These are phyloP conservation scores for Hippopotamyrus pictus DNA, from an alignment of 2,797 vertebrate genomes.

Conservation along the genomic window DNA sequence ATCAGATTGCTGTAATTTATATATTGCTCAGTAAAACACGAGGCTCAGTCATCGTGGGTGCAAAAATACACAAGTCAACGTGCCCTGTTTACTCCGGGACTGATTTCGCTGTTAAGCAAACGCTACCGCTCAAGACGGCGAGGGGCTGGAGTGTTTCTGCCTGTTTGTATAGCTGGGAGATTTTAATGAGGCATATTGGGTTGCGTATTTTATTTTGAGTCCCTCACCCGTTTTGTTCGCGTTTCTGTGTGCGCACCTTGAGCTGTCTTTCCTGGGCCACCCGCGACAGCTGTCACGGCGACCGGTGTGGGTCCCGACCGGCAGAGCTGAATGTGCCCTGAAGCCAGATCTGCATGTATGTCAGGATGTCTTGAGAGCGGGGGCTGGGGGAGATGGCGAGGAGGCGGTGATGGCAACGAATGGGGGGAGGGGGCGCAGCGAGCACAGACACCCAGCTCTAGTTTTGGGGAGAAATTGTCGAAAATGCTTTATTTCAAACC, in stretches of 20 bases:
- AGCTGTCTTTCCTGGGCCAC: background rate
- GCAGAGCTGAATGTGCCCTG: background rate
- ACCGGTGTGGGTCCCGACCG: background rate
- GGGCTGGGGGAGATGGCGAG: background rate
- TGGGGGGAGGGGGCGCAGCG: background rate
- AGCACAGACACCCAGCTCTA: background rate
- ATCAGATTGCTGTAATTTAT: background rate
- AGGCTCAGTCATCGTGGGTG: background rate
- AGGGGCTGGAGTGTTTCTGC: background rate
- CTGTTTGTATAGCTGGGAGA: background rate
- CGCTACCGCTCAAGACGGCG: background rate
- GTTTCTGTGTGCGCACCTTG: background rate
- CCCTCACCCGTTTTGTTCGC: background rate
- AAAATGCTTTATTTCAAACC: background rate
- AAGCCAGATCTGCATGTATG: background rate
- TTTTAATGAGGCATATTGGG: background rate
- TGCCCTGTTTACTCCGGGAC: background rate
- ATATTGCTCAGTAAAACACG: background rate
- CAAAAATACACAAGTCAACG: background rate
- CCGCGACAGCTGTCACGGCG: background rate
- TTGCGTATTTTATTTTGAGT: background rate
- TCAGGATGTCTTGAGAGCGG: background rate
- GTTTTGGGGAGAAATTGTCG: background rate
- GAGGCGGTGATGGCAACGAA: background rate
- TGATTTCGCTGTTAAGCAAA: background rate